Evolutionary conservation across 1,140 invertebrate genomes (phyloP).

Genomic region (Hetaerina americana): DNA sequence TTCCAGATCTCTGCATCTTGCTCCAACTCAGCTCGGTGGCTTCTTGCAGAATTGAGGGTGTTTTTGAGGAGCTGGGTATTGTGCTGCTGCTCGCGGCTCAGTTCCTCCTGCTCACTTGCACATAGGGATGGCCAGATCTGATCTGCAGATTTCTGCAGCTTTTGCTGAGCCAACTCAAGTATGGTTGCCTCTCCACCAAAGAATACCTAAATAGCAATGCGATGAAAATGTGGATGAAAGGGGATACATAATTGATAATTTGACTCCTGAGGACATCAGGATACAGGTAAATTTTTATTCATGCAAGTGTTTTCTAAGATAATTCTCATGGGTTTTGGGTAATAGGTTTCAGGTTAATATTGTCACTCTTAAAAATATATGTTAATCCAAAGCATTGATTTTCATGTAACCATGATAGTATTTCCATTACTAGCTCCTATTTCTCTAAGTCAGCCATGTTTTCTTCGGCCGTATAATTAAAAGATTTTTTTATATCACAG

Average conservation of each 20-base stretch:
- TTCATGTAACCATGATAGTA: too few species aligned
- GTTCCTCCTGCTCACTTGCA: constrained; percentile 62
- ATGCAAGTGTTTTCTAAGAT: too few species aligned
- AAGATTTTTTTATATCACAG: too few species aligned
- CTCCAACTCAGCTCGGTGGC: constrained; percentile 55
- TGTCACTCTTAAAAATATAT: too few species aligned
- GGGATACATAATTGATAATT: background rate
- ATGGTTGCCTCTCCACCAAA: constrained; percentile 65
- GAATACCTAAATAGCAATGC: background rate
- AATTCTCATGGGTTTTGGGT: too few species aligned
- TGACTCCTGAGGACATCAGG: background rate
- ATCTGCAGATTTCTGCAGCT: constrained; percentile 68
- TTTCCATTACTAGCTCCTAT: too few species aligned
- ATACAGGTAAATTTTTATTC: too few species aligned
- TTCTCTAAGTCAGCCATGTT: too few species aligned
- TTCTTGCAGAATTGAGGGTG: constrained; percentile 64
- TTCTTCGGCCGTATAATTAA: too few species aligned
- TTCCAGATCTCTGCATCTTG: constrained; percentile 66
- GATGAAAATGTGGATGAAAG: background rate
- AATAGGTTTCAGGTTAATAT: too few species aligned
- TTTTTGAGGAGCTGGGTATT: constrained; percentile 67
- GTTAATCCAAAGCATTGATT: too few species aligned
- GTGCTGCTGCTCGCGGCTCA: constrained; percentile 62
- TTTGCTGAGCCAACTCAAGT: constrained; percentile 62
- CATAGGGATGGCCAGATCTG: constrained; percentile 75